phyloP scores from a whole-genome alignment of 2,797 vertebrate genomes.

The Acipenser ruthenus region DNA sequence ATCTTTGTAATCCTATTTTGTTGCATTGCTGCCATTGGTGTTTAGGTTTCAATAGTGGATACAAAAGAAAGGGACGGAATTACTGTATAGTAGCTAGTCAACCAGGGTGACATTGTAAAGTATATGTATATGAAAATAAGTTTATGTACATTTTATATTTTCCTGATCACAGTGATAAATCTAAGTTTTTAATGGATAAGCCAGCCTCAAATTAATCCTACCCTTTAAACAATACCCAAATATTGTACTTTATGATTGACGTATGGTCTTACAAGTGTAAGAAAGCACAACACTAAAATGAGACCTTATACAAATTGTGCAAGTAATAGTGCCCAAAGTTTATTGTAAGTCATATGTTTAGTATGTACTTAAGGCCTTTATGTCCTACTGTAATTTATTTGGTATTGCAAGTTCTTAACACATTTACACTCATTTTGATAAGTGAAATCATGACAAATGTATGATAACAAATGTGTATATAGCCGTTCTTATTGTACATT shows the following conservation, averaged over 20 bases:
- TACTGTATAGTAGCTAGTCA: constrained; percentile 24
- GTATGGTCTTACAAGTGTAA: constrained; percentile 52
- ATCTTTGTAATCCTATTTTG: not conserved
- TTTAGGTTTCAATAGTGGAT: not conserved
- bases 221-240: constrained; percentile 22
- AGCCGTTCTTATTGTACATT: constrained; percentile 40
- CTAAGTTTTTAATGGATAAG: constrained; percentile 47
- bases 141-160: constrained; percentile 21
- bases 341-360: constrained; percentile 23
- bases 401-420: not conserved
- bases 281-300: constrained; percentile 68
- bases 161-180: constrained; percentile 47
- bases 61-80: constrained; percentile 33
- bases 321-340: constrained; percentile 46
- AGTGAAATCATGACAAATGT: constrained; percentile 42
- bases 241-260: constrained; percentile 25
- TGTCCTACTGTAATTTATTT: constrained; percentile 4
- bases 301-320: constrained; percentile 49
- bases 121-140: constrained; percentile 25
- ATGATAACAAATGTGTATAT: constrained; percentile 46
- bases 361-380: constrained; percentile 28
- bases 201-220: constrained; percentile 54
- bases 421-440: constrained; percentile 24
- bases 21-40: constrained; percentile 15
- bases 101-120: constrained; percentile 30